A percentile compares a stretch with the other conserved stretches of the same genome.
Evolutionary conservation across 2,797 vertebrate species (phyloP).

Genomic region (Mormyrops attenuatus): DNA sequence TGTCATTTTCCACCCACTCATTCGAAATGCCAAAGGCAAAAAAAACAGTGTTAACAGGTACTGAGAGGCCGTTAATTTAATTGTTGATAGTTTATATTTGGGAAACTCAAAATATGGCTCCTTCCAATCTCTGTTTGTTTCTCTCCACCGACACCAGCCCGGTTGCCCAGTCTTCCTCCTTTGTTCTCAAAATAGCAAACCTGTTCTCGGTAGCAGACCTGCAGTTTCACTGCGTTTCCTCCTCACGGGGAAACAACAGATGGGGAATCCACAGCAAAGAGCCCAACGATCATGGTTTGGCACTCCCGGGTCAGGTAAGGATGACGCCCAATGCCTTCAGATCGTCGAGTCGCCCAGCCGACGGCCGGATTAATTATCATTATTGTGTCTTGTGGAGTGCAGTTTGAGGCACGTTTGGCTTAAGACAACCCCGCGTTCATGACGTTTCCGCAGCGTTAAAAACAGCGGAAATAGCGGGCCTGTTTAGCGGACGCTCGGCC

Average conservation of each 20-base stretch:
- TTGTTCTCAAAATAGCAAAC: slow-evolving; percentile 4
- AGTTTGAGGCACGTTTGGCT: not conserved
- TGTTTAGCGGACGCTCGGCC: not conserved
- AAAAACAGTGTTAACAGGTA: not conserved
- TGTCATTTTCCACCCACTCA: not conserved
- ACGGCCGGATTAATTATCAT: not conserved
- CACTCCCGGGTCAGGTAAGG: not conserved
- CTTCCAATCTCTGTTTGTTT: not conserved
- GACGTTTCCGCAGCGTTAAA: not conserved
- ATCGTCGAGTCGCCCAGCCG: not conserved
- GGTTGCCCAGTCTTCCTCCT: not conserved
- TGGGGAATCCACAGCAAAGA: not conserved
- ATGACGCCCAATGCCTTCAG: not conserved
- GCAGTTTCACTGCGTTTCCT: not conserved
- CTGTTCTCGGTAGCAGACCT: not conserved
- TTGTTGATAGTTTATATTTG: not conserved
- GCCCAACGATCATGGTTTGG: not conserved
- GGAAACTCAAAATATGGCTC: not conserved
- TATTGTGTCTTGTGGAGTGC: not conserved
- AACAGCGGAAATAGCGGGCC: not conserved
- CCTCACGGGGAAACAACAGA: not conserved
- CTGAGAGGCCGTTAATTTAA: not conserved
- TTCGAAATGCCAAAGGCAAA: not conserved
- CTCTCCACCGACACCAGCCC: not conserved
- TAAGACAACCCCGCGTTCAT: not conserved